Evolutionary conservation across 2,888 invertebrate species (phyloP).

Genomic region (Oligia fasciuncula): DNA sequence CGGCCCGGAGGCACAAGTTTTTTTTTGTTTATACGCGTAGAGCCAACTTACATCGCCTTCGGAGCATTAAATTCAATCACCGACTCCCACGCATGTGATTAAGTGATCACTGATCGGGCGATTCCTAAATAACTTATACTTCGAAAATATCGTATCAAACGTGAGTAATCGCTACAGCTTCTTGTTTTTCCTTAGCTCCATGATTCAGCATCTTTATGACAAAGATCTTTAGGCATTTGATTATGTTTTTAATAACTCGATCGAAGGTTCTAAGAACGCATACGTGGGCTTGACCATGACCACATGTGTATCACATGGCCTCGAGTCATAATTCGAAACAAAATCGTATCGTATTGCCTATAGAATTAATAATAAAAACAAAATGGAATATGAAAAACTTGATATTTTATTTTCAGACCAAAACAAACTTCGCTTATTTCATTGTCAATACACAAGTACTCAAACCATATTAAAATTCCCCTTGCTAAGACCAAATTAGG

Average conservation of each 20-base stretch:
- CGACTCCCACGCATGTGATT: constrained; percentile 53
- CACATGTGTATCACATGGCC: neutral
- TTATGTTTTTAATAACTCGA: constrained; percentile 18
- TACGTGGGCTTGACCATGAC: constrained; percentile 8
- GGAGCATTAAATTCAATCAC: constrained; percentile 50
- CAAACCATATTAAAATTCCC: neutral
- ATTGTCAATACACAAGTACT: neutral
- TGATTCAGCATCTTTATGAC: constrained; percentile 58
- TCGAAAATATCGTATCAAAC: constrained; percentile 36
- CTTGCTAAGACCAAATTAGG: neutral
- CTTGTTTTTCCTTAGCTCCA: constrained; percentile 29
- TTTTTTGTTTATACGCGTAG: constrained; percentile 27
- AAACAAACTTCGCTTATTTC: neutral
- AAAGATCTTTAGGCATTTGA: constrained; percentile 31
- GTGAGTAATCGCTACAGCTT: constrained; percentile 55
- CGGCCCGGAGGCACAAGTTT: neutral
- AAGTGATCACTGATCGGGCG: constrained; percentile 41
- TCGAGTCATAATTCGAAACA: too few relatives aligned
- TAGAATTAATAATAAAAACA: neutral
- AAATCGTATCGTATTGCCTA: neutral
- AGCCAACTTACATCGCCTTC: constrained; percentile 25
- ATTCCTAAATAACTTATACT: constrained; percentile 44
- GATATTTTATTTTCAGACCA: neutral
- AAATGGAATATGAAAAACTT: neutral
- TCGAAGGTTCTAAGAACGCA: constrained; percentile 20